These are phyloP conservation scores for Brachypodius melanocephalos DNA, from an alignment of 2,113 vertebrate species.

Conservation along the genomic window DNA sequence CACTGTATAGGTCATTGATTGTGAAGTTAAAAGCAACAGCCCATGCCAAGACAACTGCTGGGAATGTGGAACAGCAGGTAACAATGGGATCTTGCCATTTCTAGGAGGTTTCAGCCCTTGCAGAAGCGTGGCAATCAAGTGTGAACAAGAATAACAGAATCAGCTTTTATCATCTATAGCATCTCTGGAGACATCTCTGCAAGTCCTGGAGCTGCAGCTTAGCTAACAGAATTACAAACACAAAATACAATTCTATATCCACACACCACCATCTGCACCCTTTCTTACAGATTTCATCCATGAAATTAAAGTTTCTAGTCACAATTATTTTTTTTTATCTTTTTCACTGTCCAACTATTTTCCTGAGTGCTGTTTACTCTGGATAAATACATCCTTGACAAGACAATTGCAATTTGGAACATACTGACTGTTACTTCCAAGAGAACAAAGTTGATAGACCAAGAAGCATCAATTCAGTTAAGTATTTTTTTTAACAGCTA, in stretches of 20 bases:
- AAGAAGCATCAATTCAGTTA: neutral
- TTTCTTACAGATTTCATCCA: neutral
- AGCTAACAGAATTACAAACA: neutral
- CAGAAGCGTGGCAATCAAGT: fast-evolving
- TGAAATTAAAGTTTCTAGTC: neutral
- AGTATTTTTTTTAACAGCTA: neutral
- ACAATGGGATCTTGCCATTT: neutral
- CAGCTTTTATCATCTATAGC: neutral
- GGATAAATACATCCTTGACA: neutral
- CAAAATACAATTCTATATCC: neutral
- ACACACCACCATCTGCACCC: neutral
- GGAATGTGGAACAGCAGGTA: neutral
- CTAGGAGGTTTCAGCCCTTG: neutral
- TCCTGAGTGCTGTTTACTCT: neutral
- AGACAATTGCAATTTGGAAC: neutral
- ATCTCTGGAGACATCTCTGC: neutral
- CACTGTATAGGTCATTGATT: neutral
- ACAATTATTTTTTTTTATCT: neutral
- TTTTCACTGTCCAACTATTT: neutral
- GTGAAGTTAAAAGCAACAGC: neutral
- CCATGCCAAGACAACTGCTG: neutral
- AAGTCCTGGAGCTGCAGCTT: neutral
- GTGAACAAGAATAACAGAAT: neutral
- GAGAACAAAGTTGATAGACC: neutral
- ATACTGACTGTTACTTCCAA: neutral